Base-by-base conservation (phyloP, 2,113 vertebrate species). In the Emydocephalus ijimae region DNA sequence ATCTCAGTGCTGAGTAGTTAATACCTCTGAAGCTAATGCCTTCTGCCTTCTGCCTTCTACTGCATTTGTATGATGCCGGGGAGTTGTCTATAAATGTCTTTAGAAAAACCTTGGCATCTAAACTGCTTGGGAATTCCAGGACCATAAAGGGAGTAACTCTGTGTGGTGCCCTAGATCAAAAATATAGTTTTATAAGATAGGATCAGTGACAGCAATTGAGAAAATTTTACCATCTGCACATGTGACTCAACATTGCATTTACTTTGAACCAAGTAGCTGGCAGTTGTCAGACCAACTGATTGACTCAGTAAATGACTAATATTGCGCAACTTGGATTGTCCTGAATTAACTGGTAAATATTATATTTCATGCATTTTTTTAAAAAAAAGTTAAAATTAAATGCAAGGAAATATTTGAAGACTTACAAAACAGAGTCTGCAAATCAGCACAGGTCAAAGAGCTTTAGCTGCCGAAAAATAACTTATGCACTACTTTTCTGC, bases 241-340 rank as follows among this genome's bases (percentile, higher is more conserved):
- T 81, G 39, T 11, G 90, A 48, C 11, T 24, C 90, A 91, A 15
- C 4, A 52, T 54, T 50, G 26, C n/a, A 1, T 48, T 20, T 87
- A 56, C 4, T 45, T n/a, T 91, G 81, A 48, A 50, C 24, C n/a
- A 24, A 55, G 43, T 85, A 91, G 23, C 34, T 85, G 64, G 20
- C 61, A 81, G 50, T 20, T 74, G 23, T 29, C 26, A 74, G 61
- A 55, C 48, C 54, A 85, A 85, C 34, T 56, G 74, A 18, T 26
- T 85, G 34, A 91, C 90, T 91, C 50, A 85, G 23, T 26, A 3
- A 56, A 57, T 91, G 74, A 91, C 52, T 91, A 91, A 86, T 91
- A 29, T 26, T 57, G 10, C 61, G 23, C 34, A 90, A 74, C 8
- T 21, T 10, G 29, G 23, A 29, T 54, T 74, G 89, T 29, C n/a